phyloP scores from a whole-genome alignment of 2,888 invertebrate species.

The Odiellus spinosus region DNA sequence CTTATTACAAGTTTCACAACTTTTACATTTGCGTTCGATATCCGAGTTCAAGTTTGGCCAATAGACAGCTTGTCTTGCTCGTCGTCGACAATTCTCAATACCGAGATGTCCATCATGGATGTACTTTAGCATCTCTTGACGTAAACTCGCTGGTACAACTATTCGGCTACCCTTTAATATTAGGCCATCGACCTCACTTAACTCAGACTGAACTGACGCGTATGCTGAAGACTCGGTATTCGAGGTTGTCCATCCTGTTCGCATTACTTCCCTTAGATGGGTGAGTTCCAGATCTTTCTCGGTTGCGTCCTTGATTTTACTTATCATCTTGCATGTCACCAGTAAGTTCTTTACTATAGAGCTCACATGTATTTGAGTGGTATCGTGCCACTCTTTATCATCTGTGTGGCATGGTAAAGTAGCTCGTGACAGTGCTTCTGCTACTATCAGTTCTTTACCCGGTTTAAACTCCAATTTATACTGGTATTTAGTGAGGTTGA shows the following conservation, averaged over 20 bases:
- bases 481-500: conserved; percentile 11
- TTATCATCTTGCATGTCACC: background rate
- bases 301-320: background rate
- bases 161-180: conserved; percentile 2
- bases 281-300: background rate
- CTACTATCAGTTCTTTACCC: conserved; percentile 17
- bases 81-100: conserved; percentile 3
- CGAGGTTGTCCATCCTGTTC: conserved; percentile 2
- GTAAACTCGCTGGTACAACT: conserved; percentile 1
- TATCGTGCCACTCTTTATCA: too few species aligned
- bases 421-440: conserved; percentile 18
- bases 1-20: conserved; percentile 1
- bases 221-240: background rate
- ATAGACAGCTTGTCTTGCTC: conserved; percentile 5
- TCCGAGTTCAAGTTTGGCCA: conserved; percentile 3
- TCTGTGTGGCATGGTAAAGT: background rate
- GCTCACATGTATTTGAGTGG: too few species aligned
- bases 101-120: conserved; percentile 4
- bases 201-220: conserved; percentile 4
- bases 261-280: background rate
- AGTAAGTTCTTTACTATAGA: too few species aligned
- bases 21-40: background rate
- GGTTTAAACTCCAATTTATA: conserved; percentile 7
- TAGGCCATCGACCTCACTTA: conserved; percentile 2
- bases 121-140: background rate